Evolutionary conservation across 2,888 invertebrate species (phyloP).

Genomic region (Galeopsomyia nigrocyanea): DNA sequence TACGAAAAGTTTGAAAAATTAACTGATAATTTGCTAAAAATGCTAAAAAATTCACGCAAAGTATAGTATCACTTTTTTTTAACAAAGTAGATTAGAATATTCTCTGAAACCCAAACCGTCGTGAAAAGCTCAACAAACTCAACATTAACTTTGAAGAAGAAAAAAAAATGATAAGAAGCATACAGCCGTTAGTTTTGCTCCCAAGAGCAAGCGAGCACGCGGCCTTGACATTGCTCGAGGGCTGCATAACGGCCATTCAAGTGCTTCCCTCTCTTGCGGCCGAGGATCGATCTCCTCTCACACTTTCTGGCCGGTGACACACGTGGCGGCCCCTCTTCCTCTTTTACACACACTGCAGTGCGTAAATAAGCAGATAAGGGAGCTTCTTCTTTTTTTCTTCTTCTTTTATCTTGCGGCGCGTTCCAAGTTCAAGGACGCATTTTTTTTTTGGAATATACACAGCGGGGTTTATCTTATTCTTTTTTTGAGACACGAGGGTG

Average conservation of each 20-base stretch:
- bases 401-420: background rate
- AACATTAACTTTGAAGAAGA: too few relatives aligned
- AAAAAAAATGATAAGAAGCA: too few relatives aligned
- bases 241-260: slow-evolving; percentile 42
- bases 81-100: too few relatives aligned
- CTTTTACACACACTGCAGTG: slow-evolving; percentile 10
- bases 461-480: background rate
- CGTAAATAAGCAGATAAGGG: slow-evolving; percentile 19
- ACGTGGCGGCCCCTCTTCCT: background rate
- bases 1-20: too few relatives aligned
- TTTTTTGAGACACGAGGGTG: background rate
- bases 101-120: too few relatives aligned
- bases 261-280: slow-evolving; percentile 36
- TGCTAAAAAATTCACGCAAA: too few relatives aligned
- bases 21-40: too few relatives aligned
- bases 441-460: background rate
- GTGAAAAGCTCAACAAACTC: too few relatives aligned
- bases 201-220: background rate
- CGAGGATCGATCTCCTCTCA: slow-evolving; percentile 20
- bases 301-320: background rate
- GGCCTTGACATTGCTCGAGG: slow-evolving; percentile 43
- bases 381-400: slow-evolving; percentile 5
- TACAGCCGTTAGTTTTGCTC: too few relatives aligned
- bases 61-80: too few relatives aligned
- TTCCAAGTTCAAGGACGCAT: slow-evolving; percentile 28